Percentiles rank a stretch among this genome's conserved stretches.
phyloP scores from a whole-genome alignment of 1,140 invertebrate genomes.

The Micrasema minimum region DNA sequence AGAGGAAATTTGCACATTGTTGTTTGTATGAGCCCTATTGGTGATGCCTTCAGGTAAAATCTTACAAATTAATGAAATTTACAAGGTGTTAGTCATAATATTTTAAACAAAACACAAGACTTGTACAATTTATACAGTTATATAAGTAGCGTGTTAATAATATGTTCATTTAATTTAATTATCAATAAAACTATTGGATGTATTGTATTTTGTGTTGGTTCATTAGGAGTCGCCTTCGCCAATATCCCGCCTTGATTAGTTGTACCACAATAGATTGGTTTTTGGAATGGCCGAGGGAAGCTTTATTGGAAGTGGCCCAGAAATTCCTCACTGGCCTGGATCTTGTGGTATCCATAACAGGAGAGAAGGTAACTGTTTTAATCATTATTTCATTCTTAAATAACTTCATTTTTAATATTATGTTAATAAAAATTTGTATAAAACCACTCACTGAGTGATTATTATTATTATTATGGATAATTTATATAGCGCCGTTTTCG shows the following conservation, averaged over 20 bases:
- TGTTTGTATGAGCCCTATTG: conserved; percentile 88
- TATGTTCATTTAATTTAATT: too few species aligned
- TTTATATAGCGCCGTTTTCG: too few species aligned
- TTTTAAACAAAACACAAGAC: too few species aligned
- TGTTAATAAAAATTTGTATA: too few species aligned
- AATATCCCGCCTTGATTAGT: conserved; percentile 87
- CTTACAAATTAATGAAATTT: neutral
- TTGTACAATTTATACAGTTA: too few species aligned
- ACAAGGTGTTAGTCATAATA: too few species aligned
- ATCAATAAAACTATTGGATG: too few species aligned
- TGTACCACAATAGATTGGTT: conserved; percentile 91
- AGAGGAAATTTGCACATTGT: conserved; percentile 82
- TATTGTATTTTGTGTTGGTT: too few species aligned
- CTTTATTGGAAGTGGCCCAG: conserved; percentile 84
- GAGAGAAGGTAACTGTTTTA: conserved; percentile 60
- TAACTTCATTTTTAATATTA: neutral
- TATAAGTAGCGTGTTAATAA: too few species aligned
- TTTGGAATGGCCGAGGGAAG: conserved; percentile 85
- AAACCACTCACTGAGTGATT: too few species aligned
- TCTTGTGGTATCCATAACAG: conserved; percentile 74
- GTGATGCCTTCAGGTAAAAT: conserved; percentile 71
- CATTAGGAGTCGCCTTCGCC: conserved; percentile 77
- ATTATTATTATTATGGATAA: too few species aligned
- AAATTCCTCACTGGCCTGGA: conserved; percentile 76
- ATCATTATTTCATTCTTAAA: neutral